Evolutionary conservation across 2,113 vertebrate species (phyloP), one percentile per base, ranked within the genome.

Genomic region (Urocitellus parryii): DNA sequence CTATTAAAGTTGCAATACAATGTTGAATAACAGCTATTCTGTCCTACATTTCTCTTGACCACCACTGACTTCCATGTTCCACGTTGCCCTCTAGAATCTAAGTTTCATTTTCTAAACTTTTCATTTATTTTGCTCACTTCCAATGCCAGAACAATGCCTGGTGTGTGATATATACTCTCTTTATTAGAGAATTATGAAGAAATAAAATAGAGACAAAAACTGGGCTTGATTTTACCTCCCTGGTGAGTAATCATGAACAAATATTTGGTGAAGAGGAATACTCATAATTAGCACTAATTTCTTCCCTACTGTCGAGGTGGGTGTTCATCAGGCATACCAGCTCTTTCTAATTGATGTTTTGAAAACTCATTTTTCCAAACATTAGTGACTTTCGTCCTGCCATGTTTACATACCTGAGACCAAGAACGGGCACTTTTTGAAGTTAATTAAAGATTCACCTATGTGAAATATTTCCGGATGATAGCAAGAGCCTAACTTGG

Each of bases 361-460:
- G 95, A 98, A 95, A 97, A 89, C 34, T 94, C 67, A 45, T 53
- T 39, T 82, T 96, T 73, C 92, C 84, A 96, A 97, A 96, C 73
- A 97, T 97, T 61, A 90, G 90, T 92, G 88, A 97, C 94, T 98
- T 98, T 98, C 91, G 96, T 92, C 89, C 74, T 96, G 84, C 61
- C 94, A 27, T 94, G 97, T 98, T 98, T 96, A 97, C 96, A 95
- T 98, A 98, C 91, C 97, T 95, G 65, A 90, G 67, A 97, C 95
- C 58, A 93, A 88, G 96, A 89, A 92, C 48, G 97, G 96, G 96
- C 80, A 81, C 84, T 95, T 98, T 98, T 98, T 98, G 68, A 98
- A 98, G 96, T 98, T 98, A 98, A 98, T 98, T 98, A 98, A 98
- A 90, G 93, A 98, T 98, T 98, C 96, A 94, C 13, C 93, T 95